phyloP scores from a whole-genome alignment of 2,888 invertebrate species.

The Drymonia ruficornis region DNA sequence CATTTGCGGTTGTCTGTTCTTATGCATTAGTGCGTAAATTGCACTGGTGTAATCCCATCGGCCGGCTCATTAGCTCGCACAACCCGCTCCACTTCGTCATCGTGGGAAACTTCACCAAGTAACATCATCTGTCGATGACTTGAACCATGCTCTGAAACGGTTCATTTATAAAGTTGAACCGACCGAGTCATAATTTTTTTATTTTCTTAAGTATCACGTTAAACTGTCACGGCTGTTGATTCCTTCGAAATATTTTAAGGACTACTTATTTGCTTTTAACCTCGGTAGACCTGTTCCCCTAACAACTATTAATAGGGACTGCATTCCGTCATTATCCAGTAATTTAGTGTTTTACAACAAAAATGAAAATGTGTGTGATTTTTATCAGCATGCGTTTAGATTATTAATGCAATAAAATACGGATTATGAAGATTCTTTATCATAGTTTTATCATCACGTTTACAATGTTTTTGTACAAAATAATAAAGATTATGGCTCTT shows the following conservation, averaged over 20 bases:
- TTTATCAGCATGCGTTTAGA: slow-evolving; percentile 19
- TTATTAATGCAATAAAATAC: neutral
- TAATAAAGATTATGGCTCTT: too few relatives aligned
- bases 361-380: slow-evolving; percentile 22
- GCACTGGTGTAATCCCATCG: slow-evolving; percentile 73
- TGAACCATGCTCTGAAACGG: slow-evolving; percentile 36
- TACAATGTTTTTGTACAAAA: too few relatives aligned
- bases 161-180: slow-evolving; percentile 40
- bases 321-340: slow-evolving; percentile 41
- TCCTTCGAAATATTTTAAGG: slow-evolving; percentile 55
- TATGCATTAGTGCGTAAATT: slow-evolving; percentile 74
- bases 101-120: slow-evolving; percentile 70
- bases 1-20: slow-evolving; percentile 66
- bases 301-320: slow-evolving; percentile 49
- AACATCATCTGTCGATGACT: slow-evolving; percentile 53
- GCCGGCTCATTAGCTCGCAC: slow-evolving; percentile 67
- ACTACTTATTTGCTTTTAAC: slow-evolving; percentile 41
- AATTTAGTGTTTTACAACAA: slow-evolving; percentile 30
- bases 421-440: neutral
- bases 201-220: slow-evolving; percentile 44
- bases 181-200: slow-evolving; percentile 34
- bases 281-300: slow-evolving; percentile 44
- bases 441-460: neutral
- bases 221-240: slow-evolving; percentile 50
- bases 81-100: slow-evolving; percentile 48